Evolutionary conservation across 2,888 invertebrate species (phyloP).

Genomic region (Pecten maximus): DNA sequence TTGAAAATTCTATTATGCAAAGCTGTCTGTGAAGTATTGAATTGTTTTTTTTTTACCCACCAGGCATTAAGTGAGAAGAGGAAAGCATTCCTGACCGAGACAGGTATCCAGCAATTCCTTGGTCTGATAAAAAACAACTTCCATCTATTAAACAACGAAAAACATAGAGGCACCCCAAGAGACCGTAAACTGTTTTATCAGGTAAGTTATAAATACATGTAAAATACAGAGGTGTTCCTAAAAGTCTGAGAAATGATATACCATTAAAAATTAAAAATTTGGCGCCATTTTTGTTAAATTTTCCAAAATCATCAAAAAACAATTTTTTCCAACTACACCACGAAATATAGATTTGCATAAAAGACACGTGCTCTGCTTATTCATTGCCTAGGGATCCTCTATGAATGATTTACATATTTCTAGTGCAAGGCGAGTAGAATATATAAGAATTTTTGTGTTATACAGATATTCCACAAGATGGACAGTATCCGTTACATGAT

Average conservation of each 20-base stretch:
- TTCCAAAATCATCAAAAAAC: too few relatives aligned
- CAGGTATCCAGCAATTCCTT: slow-evolving; percentile 77
- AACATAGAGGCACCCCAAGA: slow-evolving; percentile 63
- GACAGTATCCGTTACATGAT: slow-evolving; percentile 72
- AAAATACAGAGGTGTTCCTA: not conserved
- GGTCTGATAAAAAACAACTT: slow-evolving; percentile 79
- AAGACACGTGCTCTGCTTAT: too few relatives aligned
- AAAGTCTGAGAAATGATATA: too few relatives aligned
- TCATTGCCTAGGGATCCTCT: too few relatives aligned
- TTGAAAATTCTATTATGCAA: too few relatives aligned
- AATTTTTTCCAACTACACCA: too few relatives aligned
- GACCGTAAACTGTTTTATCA: slow-evolving; percentile 79
- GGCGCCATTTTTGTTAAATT: too few relatives aligned
- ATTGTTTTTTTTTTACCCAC: slow-evolving; percentile 36
- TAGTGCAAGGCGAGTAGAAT: too few relatives aligned
- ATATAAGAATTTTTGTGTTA: slow-evolving; percentile 7
- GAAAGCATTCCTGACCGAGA: slow-evolving; percentile 74
- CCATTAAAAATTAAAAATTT: too few relatives aligned
- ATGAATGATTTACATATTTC: too few relatives aligned
- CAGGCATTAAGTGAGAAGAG: slow-evolving; percentile 62
- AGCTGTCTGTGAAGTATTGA: too few relatives aligned
- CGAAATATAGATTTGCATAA: too few relatives aligned
- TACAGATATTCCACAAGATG: slow-evolving; percentile 78
- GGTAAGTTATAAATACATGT: slow-evolving; percentile 59
- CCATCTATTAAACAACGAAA: slow-evolving; percentile 66